These are phyloP conservation scores for Tupaia chinensis DNA, from an alignment of 2,113 vertebrate species.

Conservation along the genomic window DNA sequence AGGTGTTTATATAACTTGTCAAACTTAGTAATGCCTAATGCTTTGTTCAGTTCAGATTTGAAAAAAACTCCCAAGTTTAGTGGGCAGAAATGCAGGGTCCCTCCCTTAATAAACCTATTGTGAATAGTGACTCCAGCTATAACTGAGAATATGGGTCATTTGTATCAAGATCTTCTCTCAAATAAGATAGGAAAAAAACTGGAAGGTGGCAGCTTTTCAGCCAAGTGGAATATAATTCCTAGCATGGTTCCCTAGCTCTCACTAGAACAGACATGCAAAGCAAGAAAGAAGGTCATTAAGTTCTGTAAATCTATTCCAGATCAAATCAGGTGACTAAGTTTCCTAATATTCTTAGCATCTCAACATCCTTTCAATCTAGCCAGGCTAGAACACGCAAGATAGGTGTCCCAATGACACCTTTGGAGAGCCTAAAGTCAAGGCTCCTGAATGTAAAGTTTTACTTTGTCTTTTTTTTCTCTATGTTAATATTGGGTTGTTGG, in stretches of 20 bases:
- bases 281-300: background rate
- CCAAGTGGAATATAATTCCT: background rate
- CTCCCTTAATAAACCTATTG: background rate
- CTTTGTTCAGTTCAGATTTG: background rate
- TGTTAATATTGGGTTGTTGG: too few relatives aligned
- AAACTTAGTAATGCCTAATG: slow-evolving; percentile 2
- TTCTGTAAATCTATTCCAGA: background rate
- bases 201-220: background rate
- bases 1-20: background rate
- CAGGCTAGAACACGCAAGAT: background rate
- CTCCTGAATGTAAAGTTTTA: background rate
- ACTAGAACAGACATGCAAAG: background rate
- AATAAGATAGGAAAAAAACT: background rate
- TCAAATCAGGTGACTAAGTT: background rate
- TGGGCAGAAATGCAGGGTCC: background rate
- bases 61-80: background rate
- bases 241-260: background rate
- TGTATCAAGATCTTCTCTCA: background rate
- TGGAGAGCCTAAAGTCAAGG: background rate
- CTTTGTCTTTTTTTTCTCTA: background rate
- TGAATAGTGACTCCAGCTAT: background rate
- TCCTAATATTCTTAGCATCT: background rate
- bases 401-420: background rate
- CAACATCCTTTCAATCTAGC: background rate
- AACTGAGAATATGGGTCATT: slow-evolving; percentile 13